A percentile compares a stretch with the other conserved stretches of the same genome.
phyloP scores from a whole-genome alignment of 2,113 vertebrate genomes.

The Dinomys branickii region DNA sequence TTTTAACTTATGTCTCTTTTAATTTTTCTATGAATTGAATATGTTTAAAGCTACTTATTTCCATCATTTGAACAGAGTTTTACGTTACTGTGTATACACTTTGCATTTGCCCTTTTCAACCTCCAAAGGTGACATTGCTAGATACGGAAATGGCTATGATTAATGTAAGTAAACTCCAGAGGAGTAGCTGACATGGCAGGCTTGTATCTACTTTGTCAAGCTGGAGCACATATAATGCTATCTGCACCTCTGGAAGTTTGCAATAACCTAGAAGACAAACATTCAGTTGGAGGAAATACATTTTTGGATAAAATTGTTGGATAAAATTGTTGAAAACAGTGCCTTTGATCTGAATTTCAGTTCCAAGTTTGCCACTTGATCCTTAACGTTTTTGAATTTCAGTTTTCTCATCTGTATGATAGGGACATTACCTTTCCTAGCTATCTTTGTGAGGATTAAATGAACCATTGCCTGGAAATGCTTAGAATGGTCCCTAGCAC shows the following conservation, averaged over 20 bases:
- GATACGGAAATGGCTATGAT: not conserved
- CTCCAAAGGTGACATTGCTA: not conserved
- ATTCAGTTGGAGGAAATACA: not conserved
- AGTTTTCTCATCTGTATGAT: not conserved
- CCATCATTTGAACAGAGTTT: not conserved
- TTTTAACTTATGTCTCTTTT: not conserved
- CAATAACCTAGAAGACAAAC: not conserved
- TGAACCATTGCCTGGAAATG: not conserved
- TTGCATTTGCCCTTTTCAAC: not conserved
- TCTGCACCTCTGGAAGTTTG: not conserved
- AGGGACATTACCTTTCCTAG: not conserved
- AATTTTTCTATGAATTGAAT: not conserved
- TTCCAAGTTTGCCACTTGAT: too few species aligned
- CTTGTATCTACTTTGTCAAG: not conserved
- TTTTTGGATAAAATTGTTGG: not conserved
- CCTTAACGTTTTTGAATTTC: not conserved
- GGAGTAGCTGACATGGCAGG: not conserved
- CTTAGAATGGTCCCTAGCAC: not conserved
- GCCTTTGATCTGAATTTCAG: not conserved
- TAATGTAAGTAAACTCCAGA: not conserved
- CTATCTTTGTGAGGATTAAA: not conserved
- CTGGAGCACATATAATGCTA: accelerated
- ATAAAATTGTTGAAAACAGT: not conserved
- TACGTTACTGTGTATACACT: not conserved
- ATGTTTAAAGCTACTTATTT: not conserved